phyloP scores from a whole-genome alignment of 2,888 invertebrate genomes.

The Sympetrum striolatum region DNA sequence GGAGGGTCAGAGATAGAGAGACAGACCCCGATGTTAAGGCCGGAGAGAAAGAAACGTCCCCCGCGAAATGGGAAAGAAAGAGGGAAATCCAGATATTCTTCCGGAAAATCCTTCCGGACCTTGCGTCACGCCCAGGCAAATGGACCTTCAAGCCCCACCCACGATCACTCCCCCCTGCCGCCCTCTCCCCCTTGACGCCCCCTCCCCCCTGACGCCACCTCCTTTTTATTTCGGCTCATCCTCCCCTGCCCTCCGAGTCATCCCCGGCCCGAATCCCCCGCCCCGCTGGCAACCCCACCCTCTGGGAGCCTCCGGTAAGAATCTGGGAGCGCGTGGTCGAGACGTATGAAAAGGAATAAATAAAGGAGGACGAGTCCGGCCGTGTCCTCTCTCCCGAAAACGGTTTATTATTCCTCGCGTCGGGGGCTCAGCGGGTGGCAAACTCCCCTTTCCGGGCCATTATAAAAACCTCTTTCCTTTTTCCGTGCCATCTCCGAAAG shows the following conservation, averaged over 20 bases:
- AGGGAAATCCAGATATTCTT: slow-evolving; percentile 35
- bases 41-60: background rate
- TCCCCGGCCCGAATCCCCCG: background rate
- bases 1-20: background rate
- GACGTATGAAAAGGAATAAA: background rate
- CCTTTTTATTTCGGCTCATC: background rate
- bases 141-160: slow-evolving; percentile 3
- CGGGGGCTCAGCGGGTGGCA: background rate
- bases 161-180: background rate
- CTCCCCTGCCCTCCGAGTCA: background rate
- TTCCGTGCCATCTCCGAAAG: background rate
- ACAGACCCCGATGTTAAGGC: background rate
- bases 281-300: background rate
- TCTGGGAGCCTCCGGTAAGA: background rate
- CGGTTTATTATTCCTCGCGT: background rate
- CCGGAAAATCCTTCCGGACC: slow-evolving; percentile 35
- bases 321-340: background rate
- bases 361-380: background rate
- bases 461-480: background rate
- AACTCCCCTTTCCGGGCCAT: background rate
- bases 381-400: background rate
- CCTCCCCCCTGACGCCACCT: no score
- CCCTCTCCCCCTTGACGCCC: background rate
- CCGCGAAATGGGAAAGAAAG: background rate
- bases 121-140: slow-evolving; percentile 36